phyloP scores from a whole-genome alignment of 2,888 invertebrate genomes.

The Clusia tigrina region DNA sequence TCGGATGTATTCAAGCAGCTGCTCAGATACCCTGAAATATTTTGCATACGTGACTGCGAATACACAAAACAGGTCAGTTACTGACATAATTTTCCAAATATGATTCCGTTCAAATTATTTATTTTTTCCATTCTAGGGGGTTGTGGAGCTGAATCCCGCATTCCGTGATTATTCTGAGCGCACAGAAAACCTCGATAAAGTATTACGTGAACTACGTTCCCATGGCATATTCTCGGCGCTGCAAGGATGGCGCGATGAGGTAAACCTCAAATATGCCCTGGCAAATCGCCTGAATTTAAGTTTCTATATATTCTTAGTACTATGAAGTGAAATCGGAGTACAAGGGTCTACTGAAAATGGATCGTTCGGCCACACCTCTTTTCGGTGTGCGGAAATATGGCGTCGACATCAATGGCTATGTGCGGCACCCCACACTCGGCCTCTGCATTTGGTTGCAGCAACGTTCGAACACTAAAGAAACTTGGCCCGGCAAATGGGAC shows the following conservation, averaged over 20 bases:
- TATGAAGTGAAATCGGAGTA: constrained; percentile 84
- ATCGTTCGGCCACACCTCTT: constrained; percentile 90
- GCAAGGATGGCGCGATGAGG: constrained; percentile 94
- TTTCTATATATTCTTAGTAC: constrained; percentile 68
- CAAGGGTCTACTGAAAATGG: constrained; percentile 78
- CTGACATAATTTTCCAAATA: not conserved
- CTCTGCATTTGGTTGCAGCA: constrained; percentile 90
- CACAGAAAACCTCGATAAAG: constrained; percentile 78
- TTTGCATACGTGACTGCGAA: constrained; percentile 62
- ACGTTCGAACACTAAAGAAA: constrained; percentile 89
- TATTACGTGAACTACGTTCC: constrained; percentile 78
- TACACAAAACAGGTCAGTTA: constrained; percentile 58
- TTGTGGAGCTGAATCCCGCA: constrained; percentile 85
- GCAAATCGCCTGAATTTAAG: not conserved
- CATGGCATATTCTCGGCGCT: constrained; percentile 82
- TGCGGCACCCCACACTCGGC: constrained; percentile 83
- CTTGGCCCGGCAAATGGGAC: constrained; percentile 95
- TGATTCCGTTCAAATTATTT: not conserved
- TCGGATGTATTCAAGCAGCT: constrained; percentile 85
- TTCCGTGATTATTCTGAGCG: constrained; percentile 86
- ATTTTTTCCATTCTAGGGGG: constrained; percentile 68
- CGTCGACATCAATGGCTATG: constrained; percentile 93
- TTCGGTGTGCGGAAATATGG: constrained; percentile 95
- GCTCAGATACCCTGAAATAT: constrained; percentile 81
- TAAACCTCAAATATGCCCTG: constrained; percentile 52